Evolutionary conservation across 2,888 invertebrate species (phyloP).

Genomic region (Busseola fusca): DNA sequence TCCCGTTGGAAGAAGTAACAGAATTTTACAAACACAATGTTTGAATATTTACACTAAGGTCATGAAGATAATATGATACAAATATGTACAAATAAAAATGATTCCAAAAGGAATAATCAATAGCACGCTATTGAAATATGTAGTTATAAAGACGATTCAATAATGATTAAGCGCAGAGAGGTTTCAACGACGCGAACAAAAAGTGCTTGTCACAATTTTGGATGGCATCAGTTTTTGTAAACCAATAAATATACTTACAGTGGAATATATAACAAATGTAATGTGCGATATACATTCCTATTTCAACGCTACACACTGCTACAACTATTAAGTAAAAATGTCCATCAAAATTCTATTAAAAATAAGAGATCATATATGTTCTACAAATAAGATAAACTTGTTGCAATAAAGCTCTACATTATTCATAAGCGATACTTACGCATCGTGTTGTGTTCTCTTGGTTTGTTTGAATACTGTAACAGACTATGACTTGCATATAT

Average conservation of each 20-base stretch:
- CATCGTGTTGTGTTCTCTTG: constrained; percentile 70
- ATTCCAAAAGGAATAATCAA: constrained; percentile 66
- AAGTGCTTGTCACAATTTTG: constrained; percentile 69
- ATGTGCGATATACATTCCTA: constrained; percentile 79
- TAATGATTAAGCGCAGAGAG: constrained; percentile 64
- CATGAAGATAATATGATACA: constrained; percentile 75
- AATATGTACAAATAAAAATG: constrained; percentile 80
- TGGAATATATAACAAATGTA: constrained; percentile 73
- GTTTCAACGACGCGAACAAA: constrained; percentile 71
- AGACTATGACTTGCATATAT: constrained; percentile 22
- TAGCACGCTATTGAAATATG: constrained; percentile 59
- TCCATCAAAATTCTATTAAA: constrained; percentile 87
- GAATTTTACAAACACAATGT: constrained; percentile 57
- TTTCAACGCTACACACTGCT: constrained; percentile 80
- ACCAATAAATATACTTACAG: constrained; percentile 68
- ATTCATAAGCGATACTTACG: constrained; percentile 78
- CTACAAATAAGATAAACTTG: constrained; percentile 86
- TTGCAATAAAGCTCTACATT: constrained; percentile 84
- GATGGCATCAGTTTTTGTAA: constrained; percentile 76
- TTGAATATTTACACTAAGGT: constrained; percentile 68
- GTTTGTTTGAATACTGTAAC: constrained; percentile 73
- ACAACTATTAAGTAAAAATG: constrained; percentile 88
- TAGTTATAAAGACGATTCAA: constrained; percentile 46
- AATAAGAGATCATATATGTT: constrained; percentile 88
- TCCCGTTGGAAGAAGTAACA: constrained; percentile 61